These are phyloP conservation scores for Hestina assimilis DNA, from an alignment of 1,140 invertebrate species.

Conservation along the genomic window DNA sequence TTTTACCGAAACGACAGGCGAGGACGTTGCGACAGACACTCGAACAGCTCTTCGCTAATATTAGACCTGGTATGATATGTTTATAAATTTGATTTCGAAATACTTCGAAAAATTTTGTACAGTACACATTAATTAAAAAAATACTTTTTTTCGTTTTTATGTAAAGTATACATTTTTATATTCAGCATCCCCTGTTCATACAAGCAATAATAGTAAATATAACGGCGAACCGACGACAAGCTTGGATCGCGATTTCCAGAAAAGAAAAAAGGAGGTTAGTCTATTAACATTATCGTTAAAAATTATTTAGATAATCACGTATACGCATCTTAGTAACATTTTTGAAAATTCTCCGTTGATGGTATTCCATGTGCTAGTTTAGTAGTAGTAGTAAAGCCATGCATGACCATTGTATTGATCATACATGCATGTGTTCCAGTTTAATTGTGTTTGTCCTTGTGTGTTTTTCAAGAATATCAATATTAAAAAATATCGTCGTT, in stretches of 20 bases:
- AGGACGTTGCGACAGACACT: constrained; percentile 84
- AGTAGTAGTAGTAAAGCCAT: no score
- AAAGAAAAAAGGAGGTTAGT: constrained; percentile 78
- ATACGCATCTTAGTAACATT: no score
- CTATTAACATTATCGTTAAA: constrained; percentile 1
- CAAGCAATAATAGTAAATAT: constrained; percentile 56
- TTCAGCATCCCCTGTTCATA: constrained; percentile 65
- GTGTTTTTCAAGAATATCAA: neutral
- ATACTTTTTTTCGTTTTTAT: no score
- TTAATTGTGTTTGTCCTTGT: no score
- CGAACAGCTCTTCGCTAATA: constrained; percentile 62
- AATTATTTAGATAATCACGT: neutral
- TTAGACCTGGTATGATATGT: constrained; percentile 67
- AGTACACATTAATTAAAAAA: no score
- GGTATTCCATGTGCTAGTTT: no score
- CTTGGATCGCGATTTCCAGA: constrained; percentile 80
- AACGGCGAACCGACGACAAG: constrained; percentile 80
- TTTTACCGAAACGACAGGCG: constrained; percentile 93
- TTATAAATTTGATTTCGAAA: no score
- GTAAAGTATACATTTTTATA: constrained; percentile 16
- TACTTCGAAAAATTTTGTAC: no score
- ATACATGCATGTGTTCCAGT: no score
- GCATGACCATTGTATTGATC: no score
- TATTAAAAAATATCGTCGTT: neutral
- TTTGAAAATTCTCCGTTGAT: no score